Conservation (phyloP, 2,888 invertebrate species). For the Criorhina ranunculi region DNA sequence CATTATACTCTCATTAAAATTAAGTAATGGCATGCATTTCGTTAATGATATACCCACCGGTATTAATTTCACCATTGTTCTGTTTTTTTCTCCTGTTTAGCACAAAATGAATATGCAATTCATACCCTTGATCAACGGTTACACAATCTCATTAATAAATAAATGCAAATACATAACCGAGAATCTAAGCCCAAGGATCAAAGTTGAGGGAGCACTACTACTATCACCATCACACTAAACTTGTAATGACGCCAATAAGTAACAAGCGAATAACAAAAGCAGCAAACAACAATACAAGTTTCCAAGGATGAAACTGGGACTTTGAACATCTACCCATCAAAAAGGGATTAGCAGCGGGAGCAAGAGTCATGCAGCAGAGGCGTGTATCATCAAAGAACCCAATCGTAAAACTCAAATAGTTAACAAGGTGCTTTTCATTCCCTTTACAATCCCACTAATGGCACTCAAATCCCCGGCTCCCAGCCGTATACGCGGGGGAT, state of each 20-base stretch:
- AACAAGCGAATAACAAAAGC: slow-evolving; percentile 14
- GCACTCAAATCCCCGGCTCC: slow-evolving; percentile 15
- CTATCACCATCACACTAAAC: not conserved
- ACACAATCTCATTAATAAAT: slow-evolving; percentile 17
- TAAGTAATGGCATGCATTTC: too few relatives aligned
- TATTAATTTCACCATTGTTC: too few relatives aligned
- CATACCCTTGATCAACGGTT: not conserved
- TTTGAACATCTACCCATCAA: slow-evolving; percentile 8
- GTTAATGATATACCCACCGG: too few relatives aligned
- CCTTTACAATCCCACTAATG: slow-evolving; percentile 48
- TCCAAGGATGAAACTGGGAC: not conserved
- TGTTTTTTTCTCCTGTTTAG: not conserved
- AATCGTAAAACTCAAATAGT: slow-evolving; percentile 50
- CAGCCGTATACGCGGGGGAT: not conserved
- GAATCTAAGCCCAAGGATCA: slow-evolving; percentile 10
- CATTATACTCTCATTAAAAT: too few relatives aligned
- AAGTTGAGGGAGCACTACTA: not conserved
- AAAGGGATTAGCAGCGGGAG: slow-evolving; percentile 2
- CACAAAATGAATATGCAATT: not conserved
- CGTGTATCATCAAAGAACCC: slow-evolving; percentile 26
- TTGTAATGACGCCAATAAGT: slow-evolving; percentile 21
- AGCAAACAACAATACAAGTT: slow-evolving; percentile 13
- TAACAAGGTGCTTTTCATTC: slow-evolving; percentile 53
- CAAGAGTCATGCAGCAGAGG: slow-evolving; percentile 18
- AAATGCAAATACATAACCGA: not conserved